phyloP scores from a whole-genome alignment of 1,140 invertebrate genomes.

The Doryteuthis pealeii region DNA sequence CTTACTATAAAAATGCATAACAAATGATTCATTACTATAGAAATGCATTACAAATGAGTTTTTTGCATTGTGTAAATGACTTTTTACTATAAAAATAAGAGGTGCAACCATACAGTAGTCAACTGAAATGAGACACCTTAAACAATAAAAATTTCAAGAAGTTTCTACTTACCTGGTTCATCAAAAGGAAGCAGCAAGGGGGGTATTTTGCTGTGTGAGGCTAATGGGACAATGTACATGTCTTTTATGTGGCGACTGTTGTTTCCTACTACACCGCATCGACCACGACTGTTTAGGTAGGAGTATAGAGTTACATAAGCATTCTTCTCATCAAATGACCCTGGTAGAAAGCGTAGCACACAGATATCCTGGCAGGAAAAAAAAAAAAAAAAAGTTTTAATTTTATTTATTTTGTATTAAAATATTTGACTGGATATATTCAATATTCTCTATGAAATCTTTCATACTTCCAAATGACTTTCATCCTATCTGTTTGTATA shows the following conservation, averaged over 20 bases:
- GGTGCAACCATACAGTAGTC: too few species aligned
- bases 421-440: background rate
- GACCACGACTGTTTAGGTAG: constrained; percentile 80
- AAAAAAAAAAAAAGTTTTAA: constrained; percentile 6
- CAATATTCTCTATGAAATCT: constrained; percentile 25
- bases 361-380: constrained; percentile 72
- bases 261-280: constrained; percentile 70
- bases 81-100: too few species aligned
- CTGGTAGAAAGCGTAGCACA: constrained; percentile 77
- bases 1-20: too few species aligned
- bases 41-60: too few species aligned
- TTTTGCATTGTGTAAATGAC: too few species aligned
- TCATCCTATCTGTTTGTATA: too few species aligned
- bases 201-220: constrained; percentile 76
- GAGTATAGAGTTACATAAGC: constrained; percentile 86
- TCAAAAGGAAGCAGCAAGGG: constrained; percentile 69
- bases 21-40: too few species aligned
- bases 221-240: constrained; percentile 89
- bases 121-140: too few species aligned
- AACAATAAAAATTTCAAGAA: too few species aligned
- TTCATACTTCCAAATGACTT: too few species aligned
- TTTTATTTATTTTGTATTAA: too few species aligned
- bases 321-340: constrained; percentile 79
- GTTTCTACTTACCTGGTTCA: constrained; percentile 66
- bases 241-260: constrained; percentile 82